Conservation (phyloP, 2,888 invertebrate species). For the Gisinianus flammeolus region DNA sequence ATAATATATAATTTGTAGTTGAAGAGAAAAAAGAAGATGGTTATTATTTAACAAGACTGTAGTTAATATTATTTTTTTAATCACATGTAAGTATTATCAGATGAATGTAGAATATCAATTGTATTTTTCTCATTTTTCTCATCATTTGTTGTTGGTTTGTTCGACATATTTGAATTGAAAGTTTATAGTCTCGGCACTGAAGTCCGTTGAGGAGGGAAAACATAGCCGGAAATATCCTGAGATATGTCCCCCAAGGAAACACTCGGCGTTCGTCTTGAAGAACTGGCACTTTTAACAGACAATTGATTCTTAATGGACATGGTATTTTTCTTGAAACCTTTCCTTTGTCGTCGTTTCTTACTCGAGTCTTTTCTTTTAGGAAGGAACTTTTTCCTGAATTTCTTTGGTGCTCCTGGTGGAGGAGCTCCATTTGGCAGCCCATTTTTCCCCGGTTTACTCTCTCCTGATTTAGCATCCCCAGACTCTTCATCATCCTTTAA, state of each 20-base stretch:
- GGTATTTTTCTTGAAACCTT: conserved; percentile 56
- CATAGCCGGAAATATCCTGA: neutral
- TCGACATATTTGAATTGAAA: neutral
- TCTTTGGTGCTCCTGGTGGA: conserved; percentile 56
- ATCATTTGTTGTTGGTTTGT: neutral
- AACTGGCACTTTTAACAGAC: conserved; percentile 54
- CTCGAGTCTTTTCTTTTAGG: conserved; percentile 53
- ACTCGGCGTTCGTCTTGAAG: conserved; percentile 51
- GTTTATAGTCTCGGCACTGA: conserved; percentile 18
- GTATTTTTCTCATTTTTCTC: neutral
- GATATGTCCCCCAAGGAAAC: conserved; percentile 48
- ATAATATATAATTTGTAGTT: no score
- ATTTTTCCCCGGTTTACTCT: conserved; percentile 29
- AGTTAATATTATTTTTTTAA: neutral
- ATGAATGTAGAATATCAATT: neutral
- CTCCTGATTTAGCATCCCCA: conserved; percentile 30
- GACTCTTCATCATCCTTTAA: conserved; percentile 49
- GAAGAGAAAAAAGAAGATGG: no score
- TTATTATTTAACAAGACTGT: neutral
- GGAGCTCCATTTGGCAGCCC: conserved; percentile 42
- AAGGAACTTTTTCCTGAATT: conserved; percentile 57
- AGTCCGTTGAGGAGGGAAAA: conserved; percentile 23
- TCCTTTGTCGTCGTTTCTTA: conserved; percentile 55
- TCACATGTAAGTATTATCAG: neutral
- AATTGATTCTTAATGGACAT: conserved; percentile 50